Percentiles rank a stretch among this genome's conserved stretches.
These are phyloP conservation scores for Calyptomena viridis DNA, from an alignment of 2,113 vertebrate genomes.

Conservation along the genomic window DNA sequence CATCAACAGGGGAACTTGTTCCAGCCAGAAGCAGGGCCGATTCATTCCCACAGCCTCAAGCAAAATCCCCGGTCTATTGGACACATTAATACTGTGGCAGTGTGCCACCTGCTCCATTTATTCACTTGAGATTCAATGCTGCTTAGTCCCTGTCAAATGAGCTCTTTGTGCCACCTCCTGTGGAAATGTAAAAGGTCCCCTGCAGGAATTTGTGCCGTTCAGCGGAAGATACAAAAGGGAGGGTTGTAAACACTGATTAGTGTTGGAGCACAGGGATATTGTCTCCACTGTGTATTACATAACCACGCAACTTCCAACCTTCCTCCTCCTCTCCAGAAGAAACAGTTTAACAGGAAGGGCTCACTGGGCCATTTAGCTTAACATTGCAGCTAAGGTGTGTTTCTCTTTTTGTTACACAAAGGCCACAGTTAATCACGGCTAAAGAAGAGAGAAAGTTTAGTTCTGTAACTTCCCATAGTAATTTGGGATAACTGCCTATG, in stretches of 20 bases:
- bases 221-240: conserved; percentile 33
- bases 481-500: not conserved
- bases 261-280: conserved; percentile 17
- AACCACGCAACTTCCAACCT: not conserved
- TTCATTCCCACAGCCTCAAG: conserved; percentile 29
- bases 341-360: not conserved
- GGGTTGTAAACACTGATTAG: conserved; percentile 31
- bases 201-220: conserved; percentile 47
- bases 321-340: not conserved
- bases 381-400: not conserved
- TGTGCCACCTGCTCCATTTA: conserved; percentile 41
- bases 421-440: not conserved
- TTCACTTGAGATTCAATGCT: not conserved
- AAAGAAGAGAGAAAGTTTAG: not conserved
- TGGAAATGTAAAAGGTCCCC: not conserved
- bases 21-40: not conserved
- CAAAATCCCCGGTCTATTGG: conserved; percentile 30
- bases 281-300: not conserved
- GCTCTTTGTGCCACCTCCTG: conserved; percentile 44
- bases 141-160: conserved; percentile 24
- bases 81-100: not conserved
- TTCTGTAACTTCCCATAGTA: not conserved
- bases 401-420: not conserved
- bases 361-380: not conserved
- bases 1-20: conserved; percentile 15